These are phyloP conservation scores for Heliconius congener DNA, from an alignment of 1,140 invertebrate species.

Conservation along the genomic window DNA sequence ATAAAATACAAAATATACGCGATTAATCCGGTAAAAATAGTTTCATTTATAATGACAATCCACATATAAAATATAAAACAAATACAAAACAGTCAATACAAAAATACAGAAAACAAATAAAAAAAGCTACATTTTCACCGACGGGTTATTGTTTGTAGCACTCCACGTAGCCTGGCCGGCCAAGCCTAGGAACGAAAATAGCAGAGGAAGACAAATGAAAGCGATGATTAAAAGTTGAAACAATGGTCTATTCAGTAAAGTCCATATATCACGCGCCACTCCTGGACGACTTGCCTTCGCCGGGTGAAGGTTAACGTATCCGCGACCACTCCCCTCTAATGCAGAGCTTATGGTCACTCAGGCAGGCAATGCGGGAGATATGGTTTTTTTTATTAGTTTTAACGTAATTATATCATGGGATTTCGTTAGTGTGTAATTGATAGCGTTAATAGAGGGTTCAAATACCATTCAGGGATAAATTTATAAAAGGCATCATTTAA, in stretches of 20 bases:
- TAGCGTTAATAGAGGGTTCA: too few species aligned
- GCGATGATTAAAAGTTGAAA: slow-evolving; percentile 3
- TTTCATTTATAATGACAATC: too few species aligned
- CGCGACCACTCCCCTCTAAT: not conserved
- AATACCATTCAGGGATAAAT: too few species aligned
- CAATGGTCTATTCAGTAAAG: not conserved
- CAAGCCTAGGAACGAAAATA: not conserved
- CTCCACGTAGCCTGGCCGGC: not conserved
- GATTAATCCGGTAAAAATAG: too few species aligned
- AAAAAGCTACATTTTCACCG: not conserved
- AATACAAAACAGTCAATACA: not conserved
- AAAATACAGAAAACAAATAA: not conserved
- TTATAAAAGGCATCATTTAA: too few species aligned
- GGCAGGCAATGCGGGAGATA: not conserved
- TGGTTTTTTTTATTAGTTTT: not conserved
- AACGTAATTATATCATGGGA: not conserved
- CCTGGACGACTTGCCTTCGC: not conserved
- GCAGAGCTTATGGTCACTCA: not conserved
- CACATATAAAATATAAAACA: not conserved
- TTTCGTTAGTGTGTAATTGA: too few species aligned
- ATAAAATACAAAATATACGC: too few species aligned
- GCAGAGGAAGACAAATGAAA: not conserved
- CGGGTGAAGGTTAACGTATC: slow-evolving; percentile 1
- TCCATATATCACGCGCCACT: not conserved
- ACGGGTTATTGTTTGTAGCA: not conserved